Conservation (phyloP, 2,113 vertebrate species). For the Alethe diademata region DNA sequence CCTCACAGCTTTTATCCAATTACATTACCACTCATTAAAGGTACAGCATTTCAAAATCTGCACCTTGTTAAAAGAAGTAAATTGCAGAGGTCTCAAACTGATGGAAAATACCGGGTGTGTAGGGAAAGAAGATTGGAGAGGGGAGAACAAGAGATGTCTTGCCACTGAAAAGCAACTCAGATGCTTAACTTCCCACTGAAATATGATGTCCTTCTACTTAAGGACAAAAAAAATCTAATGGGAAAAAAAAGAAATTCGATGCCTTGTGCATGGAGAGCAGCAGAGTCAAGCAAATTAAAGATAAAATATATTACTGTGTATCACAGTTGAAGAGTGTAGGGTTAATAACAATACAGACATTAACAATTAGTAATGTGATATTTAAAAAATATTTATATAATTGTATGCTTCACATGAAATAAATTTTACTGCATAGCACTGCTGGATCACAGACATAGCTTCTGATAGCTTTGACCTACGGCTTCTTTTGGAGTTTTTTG, state of each 20-base stretch:
- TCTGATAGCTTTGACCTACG: not conserved
- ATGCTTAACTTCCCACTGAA: slow-evolving; percentile 24
- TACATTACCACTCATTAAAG: slow-evolving; percentile 78
- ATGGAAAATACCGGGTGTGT: slow-evolving; percentile 33
- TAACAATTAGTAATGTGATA: slow-evolving; percentile 27
- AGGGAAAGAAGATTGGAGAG: slow-evolving; percentile 24
- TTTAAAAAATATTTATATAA: slow-evolving; percentile 13
- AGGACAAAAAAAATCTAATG: not conserved
- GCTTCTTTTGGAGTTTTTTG: not conserved
- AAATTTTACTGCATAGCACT: not conserved
- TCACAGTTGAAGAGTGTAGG: not conserved
- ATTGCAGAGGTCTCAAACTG: slow-evolving; percentile 60
- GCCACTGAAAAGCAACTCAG: not conserved
- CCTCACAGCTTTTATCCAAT: slow-evolving; percentile 78
- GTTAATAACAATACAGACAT: not conserved
- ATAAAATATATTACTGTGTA: not conserved
- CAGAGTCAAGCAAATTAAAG: slow-evolving; percentile 14
- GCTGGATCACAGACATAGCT: not conserved
- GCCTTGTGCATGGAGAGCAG: not conserved
- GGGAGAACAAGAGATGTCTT: slow-evolving; percentile 3
- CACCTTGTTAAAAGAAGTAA: slow-evolving; percentile 71
- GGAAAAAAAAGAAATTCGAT: not conserved
- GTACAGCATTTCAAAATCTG: slow-evolving; percentile 74
- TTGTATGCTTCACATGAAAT: not conserved
- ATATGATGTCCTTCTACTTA: not conserved